Conservation (phyloP, 1,140 invertebrate genomes). For the Atta cephalotes region DNA sequence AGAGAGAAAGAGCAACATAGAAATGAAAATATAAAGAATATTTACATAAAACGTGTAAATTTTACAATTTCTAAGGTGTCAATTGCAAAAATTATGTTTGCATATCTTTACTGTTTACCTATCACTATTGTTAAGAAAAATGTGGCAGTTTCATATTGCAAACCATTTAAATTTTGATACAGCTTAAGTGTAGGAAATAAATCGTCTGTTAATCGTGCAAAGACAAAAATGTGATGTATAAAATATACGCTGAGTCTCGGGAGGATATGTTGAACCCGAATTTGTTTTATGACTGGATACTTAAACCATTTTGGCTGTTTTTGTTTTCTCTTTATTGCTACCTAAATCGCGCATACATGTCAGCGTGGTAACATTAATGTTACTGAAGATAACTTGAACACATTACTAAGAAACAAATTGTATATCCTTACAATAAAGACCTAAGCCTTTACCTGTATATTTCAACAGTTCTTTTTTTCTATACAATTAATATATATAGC, state of each 20-base stretch:
- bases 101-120: background rate
- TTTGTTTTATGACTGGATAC: constrained; percentile 13
- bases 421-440: constrained; percentile 50
- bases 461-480: constrained; percentile 3
- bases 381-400: constrained; percentile 25
- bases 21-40: background rate
- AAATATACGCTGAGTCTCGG: constrained; percentile 37
- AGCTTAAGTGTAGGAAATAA: background rate
- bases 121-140: background rate
- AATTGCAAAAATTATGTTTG: constrained; percentile 34
- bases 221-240: constrained; percentile 7
- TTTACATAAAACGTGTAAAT: background rate
- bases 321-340: background rate
- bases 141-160: background rate
- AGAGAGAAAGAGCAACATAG: background rate
- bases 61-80: constrained; percentile 16
- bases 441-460: constrained; percentile 49
- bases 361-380: constrained; percentile 6
- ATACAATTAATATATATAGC: background rate
- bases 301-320: constrained; percentile 12
- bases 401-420: constrained; percentile 34
- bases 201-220: background rate
- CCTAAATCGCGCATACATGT: constrained; percentile 7
- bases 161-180: constrained; percentile 7
- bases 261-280: constrained; percentile 39